Evolutionary conservation across 1,140 invertebrate genomes (phyloP).

Genomic region (Aphis gossypii): DNA sequence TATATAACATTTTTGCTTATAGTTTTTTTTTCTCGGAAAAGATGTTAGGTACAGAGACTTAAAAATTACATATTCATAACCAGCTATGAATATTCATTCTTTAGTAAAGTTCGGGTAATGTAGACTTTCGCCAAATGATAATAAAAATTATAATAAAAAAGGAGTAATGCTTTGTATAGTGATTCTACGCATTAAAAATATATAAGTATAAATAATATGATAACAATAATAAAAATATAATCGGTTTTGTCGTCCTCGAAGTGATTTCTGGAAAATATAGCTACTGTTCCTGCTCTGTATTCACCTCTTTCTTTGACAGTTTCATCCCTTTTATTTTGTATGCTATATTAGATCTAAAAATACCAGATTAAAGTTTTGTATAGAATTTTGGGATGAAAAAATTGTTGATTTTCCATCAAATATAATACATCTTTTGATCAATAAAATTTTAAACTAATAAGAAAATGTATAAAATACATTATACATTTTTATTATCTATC

Average conservation of each 20-base stretch:
- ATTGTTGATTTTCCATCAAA: neutral
- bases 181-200: conserved; percentile 39
- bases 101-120: conserved; percentile 36
- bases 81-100: conserved; percentile 46
- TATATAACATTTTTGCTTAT: conserved; percentile 26
- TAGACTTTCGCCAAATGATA: conserved; percentile 43
- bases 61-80: conserved; percentile 47
- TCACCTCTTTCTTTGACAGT: neutral
- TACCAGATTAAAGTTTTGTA: neutral
- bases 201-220: neutral
- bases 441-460: neutral
- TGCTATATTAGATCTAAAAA: neutral
- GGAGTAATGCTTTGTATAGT: conserved; percentile 42
- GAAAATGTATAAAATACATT: neutral
- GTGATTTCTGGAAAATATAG: neutral
- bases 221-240: conserved; percentile 26
- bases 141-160: conserved; percentile 47
- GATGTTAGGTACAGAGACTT: neutral
- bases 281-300: neutral
- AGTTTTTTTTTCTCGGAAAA: conserved; percentile 45
- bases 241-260: conserved; percentile 27
- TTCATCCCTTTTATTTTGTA: neutral
- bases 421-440: neutral
- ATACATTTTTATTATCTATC: neutral
- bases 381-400: neutral